These are phyloP conservation scores for Zoanthus solanderi DNA, from an alignment of 92 coral and sea anemone genomes.

Conservation along the genomic window DNA sequence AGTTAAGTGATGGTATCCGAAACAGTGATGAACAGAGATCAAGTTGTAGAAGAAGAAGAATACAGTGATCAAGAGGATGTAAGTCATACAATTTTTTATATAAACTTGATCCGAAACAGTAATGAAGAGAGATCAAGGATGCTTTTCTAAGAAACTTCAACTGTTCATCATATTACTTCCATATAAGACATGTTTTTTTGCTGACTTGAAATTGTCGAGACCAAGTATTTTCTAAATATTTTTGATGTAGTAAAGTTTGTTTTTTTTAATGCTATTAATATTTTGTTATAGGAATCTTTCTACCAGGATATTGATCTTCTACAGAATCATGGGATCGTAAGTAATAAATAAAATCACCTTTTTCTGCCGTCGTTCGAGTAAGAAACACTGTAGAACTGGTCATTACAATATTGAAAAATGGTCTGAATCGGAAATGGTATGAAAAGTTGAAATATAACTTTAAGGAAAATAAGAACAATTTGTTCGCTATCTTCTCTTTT, in stretches of 20 bases:
- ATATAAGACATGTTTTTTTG: no score
- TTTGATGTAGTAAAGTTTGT: no score
- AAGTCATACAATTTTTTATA: conserved; percentile 4
- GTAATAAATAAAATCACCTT: conserved; percentile 23
- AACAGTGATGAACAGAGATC: conserved; percentile 61
- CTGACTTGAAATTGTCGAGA: not conserved
- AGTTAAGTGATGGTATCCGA: conserved; percentile 37
- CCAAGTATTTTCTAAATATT: no score
- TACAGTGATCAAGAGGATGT: conserved; percentile 87
- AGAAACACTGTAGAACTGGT: no score
- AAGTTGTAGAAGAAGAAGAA: conserved; percentile 87
- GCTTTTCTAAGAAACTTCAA: no score
- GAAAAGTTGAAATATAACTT: no score
- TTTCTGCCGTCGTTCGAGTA: no score
- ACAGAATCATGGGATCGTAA: conserved; percentile 96
- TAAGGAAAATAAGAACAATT: no score
- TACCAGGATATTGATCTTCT: conserved; percentile 94
- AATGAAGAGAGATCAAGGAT: not conserved
- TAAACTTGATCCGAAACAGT: not conserved
- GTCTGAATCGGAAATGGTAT: no score
- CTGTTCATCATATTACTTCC: no score
- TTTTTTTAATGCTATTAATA: not conserved
- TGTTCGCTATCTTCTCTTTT: not conserved
- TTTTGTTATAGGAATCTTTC: conserved; percentile 81
- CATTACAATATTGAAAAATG: no score